Conservation (phyloP, 2,888 invertebrate species). For the Aplocera efformata region DNA sequence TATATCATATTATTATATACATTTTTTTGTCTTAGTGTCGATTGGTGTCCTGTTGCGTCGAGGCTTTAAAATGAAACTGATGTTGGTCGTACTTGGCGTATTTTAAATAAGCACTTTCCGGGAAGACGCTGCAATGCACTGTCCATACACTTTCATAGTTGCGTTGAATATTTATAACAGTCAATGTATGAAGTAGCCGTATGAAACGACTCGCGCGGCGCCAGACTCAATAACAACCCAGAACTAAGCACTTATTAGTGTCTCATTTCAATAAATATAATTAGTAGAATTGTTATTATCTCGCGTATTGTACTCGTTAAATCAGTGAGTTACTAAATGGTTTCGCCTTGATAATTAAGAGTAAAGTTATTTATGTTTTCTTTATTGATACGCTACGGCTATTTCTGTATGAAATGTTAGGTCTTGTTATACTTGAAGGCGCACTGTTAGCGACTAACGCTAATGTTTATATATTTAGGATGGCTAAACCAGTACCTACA, state of each 20-base stretch:
- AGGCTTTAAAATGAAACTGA: too few relatives aligned
- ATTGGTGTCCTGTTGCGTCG: too few relatives aligned
- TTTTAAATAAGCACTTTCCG: too few relatives aligned
- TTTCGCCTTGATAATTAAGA: conserved; percentile 36
- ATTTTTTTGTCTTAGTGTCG: too few relatives aligned
- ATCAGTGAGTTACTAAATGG: conserved; percentile 25
- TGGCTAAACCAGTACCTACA: too few relatives aligned
- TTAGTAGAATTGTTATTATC: conserved; percentile 20
- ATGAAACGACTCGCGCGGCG: conserved; percentile 25
- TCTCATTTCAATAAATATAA: conserved; percentile 34
- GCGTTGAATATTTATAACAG: too few relatives aligned
- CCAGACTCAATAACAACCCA: conserved; percentile 25
- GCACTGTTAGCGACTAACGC: not conserved
- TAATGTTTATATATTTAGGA: too few relatives aligned
- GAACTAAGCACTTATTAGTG: conserved; percentile 11
- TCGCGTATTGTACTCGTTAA: conserved; percentile 22
- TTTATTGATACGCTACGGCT: conserved; percentile 29
- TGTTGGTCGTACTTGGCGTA: too few relatives aligned
- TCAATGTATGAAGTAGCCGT: conserved; percentile 4
- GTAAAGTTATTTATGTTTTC: conserved; percentile 34
- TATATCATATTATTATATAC: too few relatives aligned
- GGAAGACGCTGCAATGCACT: too few relatives aligned
- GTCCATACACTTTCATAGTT: too few relatives aligned
- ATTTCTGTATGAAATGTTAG: conserved; percentile 22
- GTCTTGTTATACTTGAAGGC: not conserved